These are phyloP conservation scores for Drosophila borealis DNA, from an alignment of 2,888 invertebrate species.

Conservation along the genomic window DNA sequence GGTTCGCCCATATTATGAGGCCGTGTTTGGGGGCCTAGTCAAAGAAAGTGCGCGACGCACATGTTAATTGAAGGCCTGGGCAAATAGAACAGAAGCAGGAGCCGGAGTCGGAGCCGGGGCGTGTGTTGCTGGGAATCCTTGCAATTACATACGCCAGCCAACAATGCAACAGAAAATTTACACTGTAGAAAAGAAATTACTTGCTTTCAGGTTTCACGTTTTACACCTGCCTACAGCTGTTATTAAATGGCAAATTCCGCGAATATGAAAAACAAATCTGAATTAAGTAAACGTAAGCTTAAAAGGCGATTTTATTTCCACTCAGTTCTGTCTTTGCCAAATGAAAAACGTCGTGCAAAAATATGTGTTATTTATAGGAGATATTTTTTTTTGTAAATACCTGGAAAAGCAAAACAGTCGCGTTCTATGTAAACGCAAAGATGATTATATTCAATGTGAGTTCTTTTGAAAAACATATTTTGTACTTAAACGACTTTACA, in stretches of 20 bases:
- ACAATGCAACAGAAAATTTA: conserved; percentile 43
- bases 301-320: background rate
- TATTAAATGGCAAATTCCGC: background rate
- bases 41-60: conserved; percentile 72
- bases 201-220: background rate
- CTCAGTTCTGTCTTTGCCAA: background rate
- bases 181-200: conserved; percentile 34
- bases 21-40: conserved; percentile 32
- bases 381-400: background rate
- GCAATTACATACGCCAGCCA: conserved; percentile 59
- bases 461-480: too few species aligned
- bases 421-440: background rate
- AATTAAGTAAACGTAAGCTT: conserved; percentile 1
- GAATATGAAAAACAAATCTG: background rate
- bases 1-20: conserved; percentile 48
- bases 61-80: conserved; percentile 74
- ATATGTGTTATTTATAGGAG: background rate
- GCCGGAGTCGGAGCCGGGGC: conserved; percentile 27
- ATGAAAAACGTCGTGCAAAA: background rate
- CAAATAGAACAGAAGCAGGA: conserved; percentile 39
- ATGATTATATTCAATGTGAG: background rate
- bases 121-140: conserved; percentile 26
- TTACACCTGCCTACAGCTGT: background rate
- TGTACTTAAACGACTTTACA: too few species aligned
- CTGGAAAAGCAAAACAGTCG: background rate